Conservation (phyloP, 2,797 vertebrate species). For the Emydoidea blandingii region DNA sequence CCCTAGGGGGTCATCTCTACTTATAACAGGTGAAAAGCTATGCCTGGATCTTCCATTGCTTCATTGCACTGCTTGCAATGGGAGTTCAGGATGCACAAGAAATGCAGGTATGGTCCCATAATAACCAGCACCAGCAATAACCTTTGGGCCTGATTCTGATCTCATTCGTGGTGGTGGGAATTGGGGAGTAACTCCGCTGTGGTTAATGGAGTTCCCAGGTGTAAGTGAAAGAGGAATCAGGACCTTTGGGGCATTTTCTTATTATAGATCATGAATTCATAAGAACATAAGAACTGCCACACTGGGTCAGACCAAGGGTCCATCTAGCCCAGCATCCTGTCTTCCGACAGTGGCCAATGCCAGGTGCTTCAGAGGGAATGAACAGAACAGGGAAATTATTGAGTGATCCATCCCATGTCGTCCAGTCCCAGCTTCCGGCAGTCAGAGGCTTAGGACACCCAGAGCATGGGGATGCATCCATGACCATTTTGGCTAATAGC, state of each 20-base stretch:
- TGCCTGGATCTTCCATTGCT: rapidly evolving
- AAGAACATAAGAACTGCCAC: no score
- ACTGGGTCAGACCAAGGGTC: no score
- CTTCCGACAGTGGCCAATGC: no score
- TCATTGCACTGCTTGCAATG: not conserved
- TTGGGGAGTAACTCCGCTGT: not conserved
- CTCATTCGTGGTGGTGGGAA: not conserved
- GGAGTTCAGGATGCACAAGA: not conserved
- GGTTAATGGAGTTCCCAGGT: not conserved
- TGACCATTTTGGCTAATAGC: no score
- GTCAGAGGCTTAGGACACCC: no score
- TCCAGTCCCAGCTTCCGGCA: no score
- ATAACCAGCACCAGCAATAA: not conserved
- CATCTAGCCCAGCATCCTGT: no score
- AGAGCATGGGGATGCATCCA: no score
- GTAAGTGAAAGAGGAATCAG: not conserved
- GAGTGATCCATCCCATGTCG: no score
- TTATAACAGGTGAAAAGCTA: rapidly evolving
- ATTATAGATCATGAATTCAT: not conserved
- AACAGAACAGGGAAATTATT: no score
- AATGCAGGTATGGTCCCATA: not conserved
- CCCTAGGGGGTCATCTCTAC: not conserved
- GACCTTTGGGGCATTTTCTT: not conserved
- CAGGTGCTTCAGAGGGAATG: no score
- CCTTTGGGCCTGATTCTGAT: not conserved